Evolutionary conservation across 2,113 vertebrate genomes (phyloP).

Genomic region (Noctilio leporinus): DNA sequence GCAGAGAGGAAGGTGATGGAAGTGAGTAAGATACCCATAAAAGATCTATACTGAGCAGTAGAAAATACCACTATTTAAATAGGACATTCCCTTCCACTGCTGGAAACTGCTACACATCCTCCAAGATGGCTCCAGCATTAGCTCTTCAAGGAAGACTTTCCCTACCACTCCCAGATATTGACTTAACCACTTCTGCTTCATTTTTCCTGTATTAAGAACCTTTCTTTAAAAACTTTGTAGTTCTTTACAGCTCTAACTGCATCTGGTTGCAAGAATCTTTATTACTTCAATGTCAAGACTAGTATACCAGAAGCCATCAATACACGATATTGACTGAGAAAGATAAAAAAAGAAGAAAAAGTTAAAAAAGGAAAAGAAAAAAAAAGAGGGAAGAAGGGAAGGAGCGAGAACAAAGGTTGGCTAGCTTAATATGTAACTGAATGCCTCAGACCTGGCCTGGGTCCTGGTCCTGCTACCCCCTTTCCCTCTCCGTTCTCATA

Average conservation of each 20-base stretch:
- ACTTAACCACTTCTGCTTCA: background rate
- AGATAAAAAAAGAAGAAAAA: background rate
- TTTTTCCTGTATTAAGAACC: background rate
- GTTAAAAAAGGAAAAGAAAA: background rate
- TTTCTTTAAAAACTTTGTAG: background rate
- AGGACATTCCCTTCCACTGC: background rate
- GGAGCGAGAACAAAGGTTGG: background rate
- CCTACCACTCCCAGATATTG: background rate
- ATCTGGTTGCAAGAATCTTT: background rate
- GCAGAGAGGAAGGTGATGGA: background rate
- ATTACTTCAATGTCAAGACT: background rate
- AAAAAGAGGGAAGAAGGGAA: background rate
- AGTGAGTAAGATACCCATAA: background rate
- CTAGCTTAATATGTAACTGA: background rate
- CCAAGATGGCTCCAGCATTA: background rate
- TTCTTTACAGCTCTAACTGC: background rate
- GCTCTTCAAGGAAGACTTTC: background rate
- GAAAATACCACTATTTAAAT: background rate
- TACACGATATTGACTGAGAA: background rate
- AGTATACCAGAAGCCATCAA: background rate
- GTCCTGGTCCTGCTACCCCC: background rate
- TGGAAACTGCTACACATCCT: background rate
- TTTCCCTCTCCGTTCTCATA: background rate
- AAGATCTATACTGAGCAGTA: background rate
- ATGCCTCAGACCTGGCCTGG: background rate